These are phyloP conservation scores for Mycetomoellerius zeteki DNA, from an alignment of 1,140 invertebrate species.

Conservation along the genomic window DNA sequence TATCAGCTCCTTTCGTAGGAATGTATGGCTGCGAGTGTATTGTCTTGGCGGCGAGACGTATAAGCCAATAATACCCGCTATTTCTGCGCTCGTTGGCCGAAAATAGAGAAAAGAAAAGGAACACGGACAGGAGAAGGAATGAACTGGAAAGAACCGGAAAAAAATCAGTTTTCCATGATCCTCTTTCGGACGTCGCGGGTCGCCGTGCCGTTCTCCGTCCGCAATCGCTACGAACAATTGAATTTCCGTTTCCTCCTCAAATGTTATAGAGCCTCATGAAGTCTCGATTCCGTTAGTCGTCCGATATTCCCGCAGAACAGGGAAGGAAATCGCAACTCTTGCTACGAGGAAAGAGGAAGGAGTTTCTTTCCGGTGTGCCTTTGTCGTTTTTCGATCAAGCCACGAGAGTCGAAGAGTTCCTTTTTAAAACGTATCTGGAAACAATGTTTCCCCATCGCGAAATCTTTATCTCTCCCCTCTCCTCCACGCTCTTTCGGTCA, in stretches of 20 bases:
- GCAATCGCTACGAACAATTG: slow-evolving; percentile 65
- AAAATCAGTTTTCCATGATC: slow-evolving; percentile 79
- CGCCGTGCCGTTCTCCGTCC: slow-evolving; percentile 34
- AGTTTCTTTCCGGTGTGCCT: slow-evolving; percentile 37
- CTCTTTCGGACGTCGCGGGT: slow-evolving; percentile 53
- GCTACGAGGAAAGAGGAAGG: neutral
- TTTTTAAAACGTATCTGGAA: slow-evolving; percentile 31
- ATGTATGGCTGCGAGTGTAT: slow-evolving; percentile 26
- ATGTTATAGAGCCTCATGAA: slow-evolving; percentile 21
- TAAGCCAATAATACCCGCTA: slow-evolving; percentile 85
- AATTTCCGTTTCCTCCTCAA: slow-evolving; percentile 62
- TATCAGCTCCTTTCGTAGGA: slow-evolving; percentile 39
- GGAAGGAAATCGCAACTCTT: slow-evolving; percentile 42
- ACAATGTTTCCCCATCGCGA: slow-evolving; percentile 43
- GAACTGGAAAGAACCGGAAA: slow-evolving; percentile 70
- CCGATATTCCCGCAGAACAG: slow-evolving; percentile 23
- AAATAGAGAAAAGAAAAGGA: slow-evolving; percentile 35
- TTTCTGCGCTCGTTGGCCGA: slow-evolving; percentile 74
- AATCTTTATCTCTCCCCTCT: neutral
- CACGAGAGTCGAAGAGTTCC: slow-evolving; percentile 22
- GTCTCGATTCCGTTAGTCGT: slow-evolving; percentile 48
- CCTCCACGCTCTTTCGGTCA: neutral
- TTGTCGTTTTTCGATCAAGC: slow-evolving; percentile 51
- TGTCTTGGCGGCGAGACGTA: slow-evolving; percentile 79
- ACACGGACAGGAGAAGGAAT: slow-evolving; percentile 41